Percentiles rank a stretch among this genome's conserved stretches.
Evolutionary conservation across 2,113 vertebrate species (phyloP).

Genomic region (Sialia sialis): DNA sequence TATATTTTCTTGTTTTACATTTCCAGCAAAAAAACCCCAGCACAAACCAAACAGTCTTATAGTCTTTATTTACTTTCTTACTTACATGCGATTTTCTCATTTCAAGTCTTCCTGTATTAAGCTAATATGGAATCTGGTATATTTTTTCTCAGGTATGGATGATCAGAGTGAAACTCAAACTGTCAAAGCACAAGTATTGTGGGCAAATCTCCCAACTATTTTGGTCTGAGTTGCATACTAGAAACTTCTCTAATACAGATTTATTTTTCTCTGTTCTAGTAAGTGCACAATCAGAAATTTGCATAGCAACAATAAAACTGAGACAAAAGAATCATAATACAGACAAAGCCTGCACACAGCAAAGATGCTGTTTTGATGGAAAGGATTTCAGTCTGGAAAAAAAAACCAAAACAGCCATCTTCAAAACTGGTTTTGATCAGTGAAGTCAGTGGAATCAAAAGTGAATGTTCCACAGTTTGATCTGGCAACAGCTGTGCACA

Average conservation of each 20-base stretch:
- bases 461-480: not conserved
- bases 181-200: not conserved
- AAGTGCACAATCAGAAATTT: not conserved
- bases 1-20: not conserved
- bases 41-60: not conserved
- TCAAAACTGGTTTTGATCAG: not conserved
- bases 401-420: not conserved
- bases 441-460: not conserved
- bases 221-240: not conserved
- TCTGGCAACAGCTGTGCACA: conserved; percentile 17
- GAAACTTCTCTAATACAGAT: not conserved
- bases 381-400: not conserved
- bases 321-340: not conserved
- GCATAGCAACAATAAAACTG: not conserved
- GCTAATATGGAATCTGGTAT: not conserved
- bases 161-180: not conserved
- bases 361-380: not conserved
- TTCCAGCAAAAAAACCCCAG: not conserved
- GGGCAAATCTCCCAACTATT: not conserved
- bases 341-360: not conserved
- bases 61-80: not conserved
- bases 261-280: not conserved
- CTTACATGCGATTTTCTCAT: not conserved
- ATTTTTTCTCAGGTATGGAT: not conserved
- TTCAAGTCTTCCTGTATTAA: not conserved